Conservation (phyloP, 1,140 invertebrate genomes). For the Scylla paramamosain region DNA sequence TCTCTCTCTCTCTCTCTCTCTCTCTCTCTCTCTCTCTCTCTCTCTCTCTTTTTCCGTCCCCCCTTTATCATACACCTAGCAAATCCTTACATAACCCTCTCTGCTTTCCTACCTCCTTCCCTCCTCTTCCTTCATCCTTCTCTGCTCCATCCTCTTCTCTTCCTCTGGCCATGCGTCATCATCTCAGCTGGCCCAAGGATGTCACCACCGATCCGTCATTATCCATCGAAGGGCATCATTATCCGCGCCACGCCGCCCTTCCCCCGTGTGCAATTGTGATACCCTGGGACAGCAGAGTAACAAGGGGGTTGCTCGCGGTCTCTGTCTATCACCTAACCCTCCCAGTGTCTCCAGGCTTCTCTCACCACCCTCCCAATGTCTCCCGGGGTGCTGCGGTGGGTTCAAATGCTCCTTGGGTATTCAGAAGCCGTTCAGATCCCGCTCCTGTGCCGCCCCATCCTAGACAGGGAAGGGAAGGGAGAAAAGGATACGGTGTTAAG, state of each 20-base stretch:
- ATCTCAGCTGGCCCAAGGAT: not conserved
- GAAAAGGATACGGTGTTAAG: no score
- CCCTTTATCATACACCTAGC: no score
- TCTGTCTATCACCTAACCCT: not conserved
- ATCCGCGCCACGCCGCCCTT: not conserved
- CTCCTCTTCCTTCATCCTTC: not conserved
- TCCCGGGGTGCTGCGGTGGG: no score
- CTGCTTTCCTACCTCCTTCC: not conserved
- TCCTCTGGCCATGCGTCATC: slow-evolving; percentile 31
- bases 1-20: no score
- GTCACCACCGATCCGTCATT: not conserved
- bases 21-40: no score
- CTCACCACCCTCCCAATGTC: not conserved
- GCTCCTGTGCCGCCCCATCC: not conserved
- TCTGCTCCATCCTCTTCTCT: not conserved
- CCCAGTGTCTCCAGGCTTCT: no score
- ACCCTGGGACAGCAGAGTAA: no score
- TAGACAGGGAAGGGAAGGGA: not conserved
- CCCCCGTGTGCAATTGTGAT: not conserved
- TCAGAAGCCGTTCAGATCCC: not conserved
- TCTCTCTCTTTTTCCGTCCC: not conserved
- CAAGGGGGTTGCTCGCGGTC: not conserved
- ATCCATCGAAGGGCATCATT: not conserved
- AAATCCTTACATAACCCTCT: not conserved
- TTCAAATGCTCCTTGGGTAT: not conserved